Evolutionary conservation across 2,888 invertebrate genomes (phyloP), one percentile per base, ranked within the genome.

Genomic region (Phyto melanocephala): DNA sequence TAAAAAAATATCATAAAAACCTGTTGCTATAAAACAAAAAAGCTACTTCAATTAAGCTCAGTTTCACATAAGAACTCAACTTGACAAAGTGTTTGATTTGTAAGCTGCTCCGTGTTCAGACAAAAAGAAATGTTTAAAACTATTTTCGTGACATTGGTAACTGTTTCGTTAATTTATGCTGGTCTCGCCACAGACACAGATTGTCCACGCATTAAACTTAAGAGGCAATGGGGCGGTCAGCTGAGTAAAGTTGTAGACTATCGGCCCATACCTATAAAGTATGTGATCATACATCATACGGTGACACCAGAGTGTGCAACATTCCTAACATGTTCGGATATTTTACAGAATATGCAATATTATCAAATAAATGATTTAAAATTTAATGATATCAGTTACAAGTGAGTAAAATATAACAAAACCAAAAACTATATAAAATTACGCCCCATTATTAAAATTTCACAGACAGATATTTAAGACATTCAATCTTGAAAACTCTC

Each of bases 201-300:
- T 24, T 94, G 94, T 85, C 93, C 93, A 8, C 89, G 90, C 20
- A 92, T 94, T 10, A 91, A 94, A 15, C 88, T 91, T 1, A 93
- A 93, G 86, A 89, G 90, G 0, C 90, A 93, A 65, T 95, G 95
- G 95, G 93, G 92, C n/a, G 94, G 92, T 0, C 88, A 92, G 60
- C 87, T 87, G 1, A 90, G 93, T 0, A 85, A 85, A 3, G 89
- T 91, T 6, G 90, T 94, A 4, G 91, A 93, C 72, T 95, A 94
- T 86, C 91, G 93, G 28, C 90, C 92, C 1, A 88, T 93, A n/a
- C 94, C 94, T 0, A 89, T 94, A 1, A 89, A 91, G 50, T 92
- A 92, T 81, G 93, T 93, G 42, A 88, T 94, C 75, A 92, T 94
- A 65, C 93, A 93, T 87, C 94, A 94, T 84, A 93, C 94, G 0